Percentiles rank a stretch among this genome's conserved stretches.
Evolutionary conservation across 1,140 invertebrate species (phyloP).

Genomic region (Asbolus verrucosus): DNA sequence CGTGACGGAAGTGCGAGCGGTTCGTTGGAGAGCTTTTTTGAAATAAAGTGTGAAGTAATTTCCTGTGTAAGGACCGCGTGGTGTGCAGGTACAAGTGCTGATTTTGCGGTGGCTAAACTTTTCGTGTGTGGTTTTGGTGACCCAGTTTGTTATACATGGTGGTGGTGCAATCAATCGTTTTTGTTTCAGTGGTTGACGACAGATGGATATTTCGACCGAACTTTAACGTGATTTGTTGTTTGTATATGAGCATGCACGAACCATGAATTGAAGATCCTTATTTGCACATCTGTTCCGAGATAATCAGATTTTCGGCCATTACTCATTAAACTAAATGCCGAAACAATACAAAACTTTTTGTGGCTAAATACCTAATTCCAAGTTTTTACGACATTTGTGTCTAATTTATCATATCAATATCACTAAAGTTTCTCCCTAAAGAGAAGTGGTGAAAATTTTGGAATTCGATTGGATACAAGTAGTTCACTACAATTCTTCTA

Average conservation of each 20-base stretch:
- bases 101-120: constrained; percentile 26
- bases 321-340: no score
- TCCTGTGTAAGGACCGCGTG: constrained; percentile 26
- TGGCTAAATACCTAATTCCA: no score
- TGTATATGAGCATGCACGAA: neutral
- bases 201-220: constrained; percentile 35
- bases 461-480: no score
- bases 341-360: no score
- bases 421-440: no score
- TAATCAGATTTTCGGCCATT: no score
- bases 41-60: constrained; percentile 27
- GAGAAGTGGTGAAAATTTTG: no score
- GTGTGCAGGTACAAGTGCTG: constrained; percentile 26
- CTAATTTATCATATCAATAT: no score
- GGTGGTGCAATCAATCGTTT: constrained; percentile 46
- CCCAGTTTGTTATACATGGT: constrained; percentile 12
- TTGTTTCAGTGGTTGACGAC: constrained; percentile 45
- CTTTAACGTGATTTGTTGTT: constrained; percentile 39
- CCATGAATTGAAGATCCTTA: constrained; percentile 2
- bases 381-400: no score
- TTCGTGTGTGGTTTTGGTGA: constrained; percentile 27
- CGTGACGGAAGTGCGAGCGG: constrained; percentile 8
- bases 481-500: no score
- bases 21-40: neutral
- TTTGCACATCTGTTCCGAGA: constrained; percentile 2